Evolutionary conservation across 1,140 invertebrate species (phyloP).

Genomic region (Bombus superbus): DNA sequence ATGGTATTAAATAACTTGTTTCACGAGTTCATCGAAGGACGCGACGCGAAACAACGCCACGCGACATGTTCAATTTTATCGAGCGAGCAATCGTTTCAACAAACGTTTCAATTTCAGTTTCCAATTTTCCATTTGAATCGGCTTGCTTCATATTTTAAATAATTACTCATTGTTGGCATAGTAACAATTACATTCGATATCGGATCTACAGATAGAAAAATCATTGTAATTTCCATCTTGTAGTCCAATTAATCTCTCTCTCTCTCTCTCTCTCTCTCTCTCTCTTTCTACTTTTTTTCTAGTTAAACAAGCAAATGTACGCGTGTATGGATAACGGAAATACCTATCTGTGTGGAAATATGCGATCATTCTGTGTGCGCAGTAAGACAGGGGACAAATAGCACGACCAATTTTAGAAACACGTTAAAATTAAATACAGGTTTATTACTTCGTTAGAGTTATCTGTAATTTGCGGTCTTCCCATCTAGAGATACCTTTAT

Average conservation of each 20-base stretch:
- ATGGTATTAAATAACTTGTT: not conserved
- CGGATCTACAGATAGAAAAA: not conserved
- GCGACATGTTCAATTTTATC: not conserved
- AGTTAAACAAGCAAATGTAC: not conserved
- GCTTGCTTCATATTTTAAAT: not conserved
- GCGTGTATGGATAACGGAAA: not conserved
- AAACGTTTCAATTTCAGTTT: not conserved
- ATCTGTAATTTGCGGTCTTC: not conserved
- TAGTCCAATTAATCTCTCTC: too few relatives aligned
- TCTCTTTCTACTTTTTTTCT: not conserved
- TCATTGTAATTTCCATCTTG: not conserved
- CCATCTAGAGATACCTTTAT: not conserved
- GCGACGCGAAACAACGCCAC: not conserved
- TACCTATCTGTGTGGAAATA: not conserved
- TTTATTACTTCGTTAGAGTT: not conserved
- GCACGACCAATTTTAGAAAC: not conserved
- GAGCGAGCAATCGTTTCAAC: not conserved
- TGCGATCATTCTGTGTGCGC: not conserved
- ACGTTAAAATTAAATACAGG: not conserved
- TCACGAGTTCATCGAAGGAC: not conserved
- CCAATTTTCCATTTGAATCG: not conserved
- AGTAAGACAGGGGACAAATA: not conserved
- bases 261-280: too few relatives aligned
- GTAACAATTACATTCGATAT: not conserved
- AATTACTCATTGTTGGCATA: not conserved